A percentile compares a stretch with the other conserved stretches of the same genome.
These are phyloP conservation scores for Spodoptera littoralis DNA, from an alignment of 2,888 invertebrate genomes.

Conservation along the genomic window DNA sequence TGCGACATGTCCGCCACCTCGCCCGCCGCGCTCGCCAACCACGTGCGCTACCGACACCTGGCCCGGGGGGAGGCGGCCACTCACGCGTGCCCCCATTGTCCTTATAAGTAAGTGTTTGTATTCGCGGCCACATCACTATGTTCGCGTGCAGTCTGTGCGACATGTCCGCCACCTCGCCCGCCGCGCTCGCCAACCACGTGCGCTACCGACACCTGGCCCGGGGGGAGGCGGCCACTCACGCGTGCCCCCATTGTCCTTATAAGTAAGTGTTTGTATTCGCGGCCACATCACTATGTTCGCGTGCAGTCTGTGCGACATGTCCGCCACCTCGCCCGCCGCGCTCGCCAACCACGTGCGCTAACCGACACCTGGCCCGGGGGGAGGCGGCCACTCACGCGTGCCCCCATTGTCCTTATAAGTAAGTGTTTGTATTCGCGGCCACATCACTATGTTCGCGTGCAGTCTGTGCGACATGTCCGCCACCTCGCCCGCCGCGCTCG, in stretches of 20 bases:
- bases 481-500: conserved; percentile 92
- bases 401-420: conserved; percentile 62
- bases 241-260: conserved; percentile 74
- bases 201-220: conserved; percentile 91
- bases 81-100: conserved; percentile 84
- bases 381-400: conserved; percentile 89
- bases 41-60: conserved; percentile 94
- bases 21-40: conserved; percentile 92
- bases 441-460: conserved; percentile 96
- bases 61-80: conserved; percentile 87
- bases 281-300: conserved; percentile 96
- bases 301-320: conserved; percentile 97
- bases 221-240: conserved; percentile 89
- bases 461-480: conserved; percentile 97
- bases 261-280: conserved; percentile 71
- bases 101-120: conserved; percentile 42
- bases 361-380: conserved; percentile 90
- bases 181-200: conserved; percentile 93
- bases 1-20: conserved; percentile 97
- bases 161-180: conserved; percentile 95
- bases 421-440: conserved; percentile 87
- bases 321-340: conserved; percentile 93
- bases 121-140: conserved; percentile 94
- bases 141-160: conserved; percentile 97
- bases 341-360: conserved; percentile 94